Conservation (phyloP, 2,113 vertebrate genomes). For the Bagarius yarrelli region DNA sequence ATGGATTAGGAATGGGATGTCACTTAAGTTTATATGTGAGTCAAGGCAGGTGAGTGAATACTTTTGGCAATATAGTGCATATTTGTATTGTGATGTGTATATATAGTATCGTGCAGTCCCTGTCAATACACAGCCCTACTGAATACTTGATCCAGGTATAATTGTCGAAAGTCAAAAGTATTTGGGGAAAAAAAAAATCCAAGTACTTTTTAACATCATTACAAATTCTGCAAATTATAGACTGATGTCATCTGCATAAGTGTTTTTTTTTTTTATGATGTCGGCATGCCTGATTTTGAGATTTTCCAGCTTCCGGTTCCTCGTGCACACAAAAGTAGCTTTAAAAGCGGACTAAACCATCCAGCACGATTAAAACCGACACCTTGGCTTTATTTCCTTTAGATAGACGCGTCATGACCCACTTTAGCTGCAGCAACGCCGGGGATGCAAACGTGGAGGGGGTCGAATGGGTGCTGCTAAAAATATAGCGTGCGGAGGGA, state of each 20-base stretch:
- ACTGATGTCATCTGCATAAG: background rate
- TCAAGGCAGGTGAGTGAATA: too few species aligned
- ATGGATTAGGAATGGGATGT: too few species aligned
- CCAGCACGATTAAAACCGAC: constrained; percentile 59
- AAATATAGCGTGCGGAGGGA: constrained; percentile 75
- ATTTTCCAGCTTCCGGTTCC: background rate
- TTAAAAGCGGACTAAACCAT: constrained; percentile 19
- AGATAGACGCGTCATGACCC: constrained; percentile 73
- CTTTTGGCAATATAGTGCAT: too few species aligned
- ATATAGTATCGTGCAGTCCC: too few species aligned
- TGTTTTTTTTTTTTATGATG: background rate
- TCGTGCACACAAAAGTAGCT: background rate
- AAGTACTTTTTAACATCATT: background rate
- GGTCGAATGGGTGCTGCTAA: constrained; percentile 69
- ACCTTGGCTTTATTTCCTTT: constrained; percentile 69
- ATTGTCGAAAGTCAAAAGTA: too few species aligned
- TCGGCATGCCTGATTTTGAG: background rate
- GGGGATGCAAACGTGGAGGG: constrained; percentile 55
- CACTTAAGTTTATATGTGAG: too few species aligned
- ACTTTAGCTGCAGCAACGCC: constrained; percentile 64
- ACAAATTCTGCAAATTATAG: too few species aligned
- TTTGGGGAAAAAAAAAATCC: too few species aligned
- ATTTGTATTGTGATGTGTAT: too few species aligned
- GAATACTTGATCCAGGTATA: too few species aligned
- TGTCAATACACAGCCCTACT: too few species aligned